Base-by-base conservation (phyloP, 2,797 vertebrate genomes). In the Gobionotothen gibberifrons region DNA sequence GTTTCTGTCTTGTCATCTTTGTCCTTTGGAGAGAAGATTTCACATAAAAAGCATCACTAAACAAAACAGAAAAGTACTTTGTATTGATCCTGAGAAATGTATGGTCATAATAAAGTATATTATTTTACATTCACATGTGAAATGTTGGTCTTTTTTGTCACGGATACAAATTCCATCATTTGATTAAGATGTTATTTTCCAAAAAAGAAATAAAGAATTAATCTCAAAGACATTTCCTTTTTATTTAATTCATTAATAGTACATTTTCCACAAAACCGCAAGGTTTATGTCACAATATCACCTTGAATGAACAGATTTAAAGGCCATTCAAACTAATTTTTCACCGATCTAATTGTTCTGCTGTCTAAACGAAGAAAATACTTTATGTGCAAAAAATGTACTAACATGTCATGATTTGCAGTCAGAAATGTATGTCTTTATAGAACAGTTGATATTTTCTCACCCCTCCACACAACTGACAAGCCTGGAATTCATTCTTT, bases 31-130 rank as follows among this genome's bases (percentile, higher is more conserved):
- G 88, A 90, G 58, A 90, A 88, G 77, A 76, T 61, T 80, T 88
- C 71, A 79, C n/a, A 72, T 77, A 82, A 65, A 91, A 90, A 69
- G 56, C 66, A 70, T 89, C 69, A 71, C 81, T 88, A 78, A 91
- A 87, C 74, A 85, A 78, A 91, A 85, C 72, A 82, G 69, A 87
- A 88, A 90, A 85, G 69, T 79, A 81, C 87, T 93, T 93, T 92
- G 89, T 93, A 90, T 88, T 91, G 92, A 93, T 91, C 87, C 88
- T 85, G 83, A 87, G 71, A 90, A 87, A 90, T 82, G 82, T 93
- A 92, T 79, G 88, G 74, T 94, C 87, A 88, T 88, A 94, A 94
- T 95, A 95, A 95, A 95, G 89, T 92, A 83, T 93, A 93, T 92
- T 92, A 90, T 92, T 92, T 91, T 88, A 87, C 78, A 87, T 88